A percentile compares a stretch with the other conserved stretches of the same genome.
These are phyloP conservation scores for Eustalomyia histrio DNA, from an alignment of 2,888 invertebrate species.

Conservation along the genomic window DNA sequence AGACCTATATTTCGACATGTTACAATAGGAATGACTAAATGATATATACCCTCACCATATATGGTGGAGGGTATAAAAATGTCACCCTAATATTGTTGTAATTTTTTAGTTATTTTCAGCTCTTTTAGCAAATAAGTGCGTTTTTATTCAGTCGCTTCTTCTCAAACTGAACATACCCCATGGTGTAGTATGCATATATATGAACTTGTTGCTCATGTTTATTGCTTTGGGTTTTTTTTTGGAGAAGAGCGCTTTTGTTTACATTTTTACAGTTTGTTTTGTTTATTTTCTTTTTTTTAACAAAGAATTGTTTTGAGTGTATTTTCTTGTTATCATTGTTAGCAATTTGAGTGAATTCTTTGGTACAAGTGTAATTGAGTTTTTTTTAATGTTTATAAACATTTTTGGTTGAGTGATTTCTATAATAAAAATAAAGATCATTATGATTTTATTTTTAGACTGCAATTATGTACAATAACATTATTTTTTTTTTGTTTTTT, in stretches of 20 bases:
- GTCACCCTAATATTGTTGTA: neutral
- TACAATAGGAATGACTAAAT: no score
- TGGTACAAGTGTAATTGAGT: neutral
- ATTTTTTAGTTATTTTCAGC: neutral
- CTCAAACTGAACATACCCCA: neutral
- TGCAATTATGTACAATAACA: neutral
- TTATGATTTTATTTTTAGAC: neutral
- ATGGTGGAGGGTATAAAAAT: no score
- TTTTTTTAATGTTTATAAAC: neutral
- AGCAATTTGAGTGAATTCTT: neutral
- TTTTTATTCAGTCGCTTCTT: neutral
- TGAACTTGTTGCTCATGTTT: neutral
- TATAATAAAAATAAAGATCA: neutral
- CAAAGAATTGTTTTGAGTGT: neutral
- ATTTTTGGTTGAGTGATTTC: neutral
- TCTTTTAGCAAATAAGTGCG: neutral
- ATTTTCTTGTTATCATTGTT: neutral
- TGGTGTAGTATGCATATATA: neutral
- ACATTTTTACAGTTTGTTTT: neutral
- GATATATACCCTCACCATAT: no score
- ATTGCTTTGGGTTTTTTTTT: neutral
- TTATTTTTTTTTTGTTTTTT: conserved; percentile 12
- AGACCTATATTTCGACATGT: no score
- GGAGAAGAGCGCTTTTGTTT: neutral
- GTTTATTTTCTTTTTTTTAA: neutral